Conservation (phyloP, 2,113 vertebrate genomes). For the Aphelocoma coerulescens region DNA sequence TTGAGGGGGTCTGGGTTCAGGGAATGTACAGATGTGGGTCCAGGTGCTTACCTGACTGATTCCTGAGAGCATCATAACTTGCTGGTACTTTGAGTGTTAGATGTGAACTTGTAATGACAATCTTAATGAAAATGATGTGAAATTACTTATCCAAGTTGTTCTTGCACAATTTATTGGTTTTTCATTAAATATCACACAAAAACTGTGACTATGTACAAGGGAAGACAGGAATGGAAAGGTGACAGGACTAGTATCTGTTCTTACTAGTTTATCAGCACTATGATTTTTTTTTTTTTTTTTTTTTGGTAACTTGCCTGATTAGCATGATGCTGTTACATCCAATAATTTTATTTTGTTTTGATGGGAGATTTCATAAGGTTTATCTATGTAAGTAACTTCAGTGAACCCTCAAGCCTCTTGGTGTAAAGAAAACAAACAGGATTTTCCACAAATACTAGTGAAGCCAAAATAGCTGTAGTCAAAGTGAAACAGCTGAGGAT, state of each 20-base stretch:
- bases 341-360: background rate
- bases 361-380: background rate
- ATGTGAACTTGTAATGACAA: fast-evolving
- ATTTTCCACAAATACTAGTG: background rate
- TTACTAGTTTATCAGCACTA: background rate
- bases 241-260: background rate
- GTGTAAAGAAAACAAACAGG: background rate
- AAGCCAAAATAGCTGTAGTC: background rate
- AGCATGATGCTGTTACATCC: background rate
- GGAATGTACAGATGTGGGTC: fast-evolving
- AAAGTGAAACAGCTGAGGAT: background rate
- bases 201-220: background rate
- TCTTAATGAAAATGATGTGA: background rate
- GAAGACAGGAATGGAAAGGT: background rate
- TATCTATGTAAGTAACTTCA: background rate
- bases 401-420: background rate
- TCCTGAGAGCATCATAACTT: fast-evolving
- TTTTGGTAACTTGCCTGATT: background rate
- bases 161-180: background rate
- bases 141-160: background rate
- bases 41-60: fast-evolving
- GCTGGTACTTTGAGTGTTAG: background rate
- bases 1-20: fast-evolving
- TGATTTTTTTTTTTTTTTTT: background rate
- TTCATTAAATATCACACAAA: background rate